Evolutionary conservation across 2,113 vertebrate species (phyloP).

Genomic region (Holacanthus passer): DNA sequence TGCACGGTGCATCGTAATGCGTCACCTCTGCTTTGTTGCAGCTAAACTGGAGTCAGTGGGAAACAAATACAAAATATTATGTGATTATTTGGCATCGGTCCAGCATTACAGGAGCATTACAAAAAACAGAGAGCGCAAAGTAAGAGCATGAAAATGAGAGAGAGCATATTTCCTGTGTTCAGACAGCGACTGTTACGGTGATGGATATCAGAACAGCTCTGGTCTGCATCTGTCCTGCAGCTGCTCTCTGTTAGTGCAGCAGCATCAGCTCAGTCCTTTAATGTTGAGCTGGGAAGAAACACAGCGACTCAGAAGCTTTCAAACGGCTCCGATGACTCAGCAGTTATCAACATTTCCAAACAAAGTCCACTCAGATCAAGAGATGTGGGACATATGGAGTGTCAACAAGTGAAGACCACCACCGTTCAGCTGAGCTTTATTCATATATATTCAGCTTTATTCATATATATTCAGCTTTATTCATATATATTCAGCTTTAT

Average conservation of each 20-base stretch:
- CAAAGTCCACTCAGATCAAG: background rate
- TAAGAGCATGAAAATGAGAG: background rate
- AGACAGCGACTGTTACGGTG: background rate
- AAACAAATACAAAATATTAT: conserved; percentile 22
- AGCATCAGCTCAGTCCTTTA: background rate
- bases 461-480: too few species aligned
- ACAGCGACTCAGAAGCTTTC: background rate
- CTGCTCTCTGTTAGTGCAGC: background rate
- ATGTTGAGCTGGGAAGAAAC: conserved; percentile 13
- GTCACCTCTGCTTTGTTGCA: conserved; percentile 15
- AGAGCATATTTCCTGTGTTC: conserved; percentile 33
- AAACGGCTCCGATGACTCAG: conserved; percentile 18
- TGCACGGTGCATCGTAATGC: conserved; percentile 28
- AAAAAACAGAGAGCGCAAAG: conserved; percentile 24
- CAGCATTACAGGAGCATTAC: conserved; percentile 13
- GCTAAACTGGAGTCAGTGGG: conserved; percentile 19
- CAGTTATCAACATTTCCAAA: conserved; percentile 16
- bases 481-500: too few species aligned
- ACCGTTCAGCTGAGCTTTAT: too few species aligned
- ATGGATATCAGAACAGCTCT: conserved; percentile 41
- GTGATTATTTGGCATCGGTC: conserved; percentile 22
- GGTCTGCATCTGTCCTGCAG: conserved; percentile 20
- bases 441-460: too few species aligned
- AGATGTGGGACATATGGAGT: background rate
- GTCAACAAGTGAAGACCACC: background rate